phyloP scores from a whole-genome alignment of 2,888 invertebrate genomes.

The Cyaniris semiargus region DNA sequence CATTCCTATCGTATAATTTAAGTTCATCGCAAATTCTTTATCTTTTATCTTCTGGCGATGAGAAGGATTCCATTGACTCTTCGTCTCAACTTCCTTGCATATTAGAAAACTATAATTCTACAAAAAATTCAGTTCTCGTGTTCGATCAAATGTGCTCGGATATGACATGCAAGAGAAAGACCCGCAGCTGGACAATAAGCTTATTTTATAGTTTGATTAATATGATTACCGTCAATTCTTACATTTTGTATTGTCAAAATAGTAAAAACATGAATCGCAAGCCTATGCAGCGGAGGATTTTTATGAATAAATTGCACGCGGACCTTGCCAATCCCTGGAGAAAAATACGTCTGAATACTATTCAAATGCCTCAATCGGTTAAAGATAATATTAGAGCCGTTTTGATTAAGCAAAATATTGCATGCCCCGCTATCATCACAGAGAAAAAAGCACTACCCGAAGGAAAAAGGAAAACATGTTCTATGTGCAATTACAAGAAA shows the following conservation, averaged over 20 bases:
- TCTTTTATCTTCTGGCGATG: not conserved
- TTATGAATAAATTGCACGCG: not conserved
- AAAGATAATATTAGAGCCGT: not conserved
- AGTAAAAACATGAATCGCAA: not conserved
- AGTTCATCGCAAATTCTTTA: not conserved
- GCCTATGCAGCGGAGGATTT: not conserved
- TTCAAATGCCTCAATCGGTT: not conserved
- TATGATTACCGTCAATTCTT: not conserved
- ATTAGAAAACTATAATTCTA: not conserved
- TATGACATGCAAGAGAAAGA: constrained; percentile 1
- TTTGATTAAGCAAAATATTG: not conserved
- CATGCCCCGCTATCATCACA: not conserved
- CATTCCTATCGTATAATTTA: constrained; percentile 2
- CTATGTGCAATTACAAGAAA: constrained; percentile 6
- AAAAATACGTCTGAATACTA: not conserved
- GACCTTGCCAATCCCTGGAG: constrained; percentile 5
- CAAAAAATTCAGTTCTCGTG: not conserved
- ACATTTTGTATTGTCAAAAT: constrained; percentile 5
- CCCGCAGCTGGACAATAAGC: not conserved
- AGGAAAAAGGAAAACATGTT: not conserved
- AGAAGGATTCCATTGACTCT: not conserved
- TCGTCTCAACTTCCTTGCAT: not conserved
- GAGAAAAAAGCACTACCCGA: not conserved
- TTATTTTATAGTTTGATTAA: constrained; percentile 11
- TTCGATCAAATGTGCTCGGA: not conserved